These are phyloP conservation scores for Borostomias antarcticus DNA, from an alignment of 2,797 vertebrate species.

Conservation along the genomic window DNA sequence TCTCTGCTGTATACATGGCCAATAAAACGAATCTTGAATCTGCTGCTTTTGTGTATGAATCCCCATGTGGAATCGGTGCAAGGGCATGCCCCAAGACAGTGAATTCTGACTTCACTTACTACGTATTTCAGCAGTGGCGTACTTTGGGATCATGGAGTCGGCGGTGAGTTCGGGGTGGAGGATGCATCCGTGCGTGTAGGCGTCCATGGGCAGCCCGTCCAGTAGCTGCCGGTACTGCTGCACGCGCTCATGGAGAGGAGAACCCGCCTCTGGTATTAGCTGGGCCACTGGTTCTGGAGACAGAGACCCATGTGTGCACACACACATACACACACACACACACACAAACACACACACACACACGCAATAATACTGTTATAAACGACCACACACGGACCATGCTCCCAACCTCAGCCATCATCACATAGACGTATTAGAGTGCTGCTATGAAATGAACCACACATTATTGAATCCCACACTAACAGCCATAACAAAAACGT, in stretches of 20 bases:
- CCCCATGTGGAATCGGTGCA: too few relatives aligned
- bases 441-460: too few relatives aligned
- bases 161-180: constrained; percentile 98
- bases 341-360: constrained; percentile 19
- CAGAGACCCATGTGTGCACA: neutral
- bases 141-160: constrained; percentile 99
- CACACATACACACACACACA: neutral
- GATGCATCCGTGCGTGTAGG: constrained; percentile 98
- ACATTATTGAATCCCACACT: too few relatives aligned
- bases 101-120: constrained; percentile 85
- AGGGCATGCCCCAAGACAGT: constrained; percentile 12
- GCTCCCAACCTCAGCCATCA: constrained; percentile 17
- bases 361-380: neutral
- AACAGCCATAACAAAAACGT: constrained; percentile 12
- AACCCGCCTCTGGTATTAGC: constrained; percentile 89
- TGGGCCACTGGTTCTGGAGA: constrained; percentile 84
- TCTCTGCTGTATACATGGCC: neutral
- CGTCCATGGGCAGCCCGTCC: constrained; percentile 96
- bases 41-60: neutral
- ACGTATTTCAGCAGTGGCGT: constrained; percentile 98
- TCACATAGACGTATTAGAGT: too few relatives aligned
- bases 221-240: constrained; percentile 94
- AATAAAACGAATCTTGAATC: too few relatives aligned
- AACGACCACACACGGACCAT: constrained; percentile 11
- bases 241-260: constrained; percentile 83